Percentiles rank a stretch among this genome's conserved stretches.
These are phyloP conservation scores for Pteronotus mesoamericanus DNA, from an alignment of 2,797 vertebrate genomes.

Conservation along the genomic window DNA sequence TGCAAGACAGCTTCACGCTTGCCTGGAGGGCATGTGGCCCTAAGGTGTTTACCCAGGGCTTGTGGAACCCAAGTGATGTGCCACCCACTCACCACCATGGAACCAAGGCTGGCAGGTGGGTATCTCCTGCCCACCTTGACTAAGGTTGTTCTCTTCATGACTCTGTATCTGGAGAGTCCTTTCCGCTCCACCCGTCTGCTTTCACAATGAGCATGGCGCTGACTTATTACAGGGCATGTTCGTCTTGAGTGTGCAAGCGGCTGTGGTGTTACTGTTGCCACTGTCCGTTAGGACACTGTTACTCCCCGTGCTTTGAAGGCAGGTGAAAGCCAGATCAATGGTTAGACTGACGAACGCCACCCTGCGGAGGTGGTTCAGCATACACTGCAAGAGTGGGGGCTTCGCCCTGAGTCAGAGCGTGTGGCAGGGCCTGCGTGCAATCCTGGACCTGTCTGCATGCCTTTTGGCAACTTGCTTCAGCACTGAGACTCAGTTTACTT, in stretches of 20 bases:
- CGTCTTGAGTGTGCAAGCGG: neutral
- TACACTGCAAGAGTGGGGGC: fast-evolving
- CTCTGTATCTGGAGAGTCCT: neutral
- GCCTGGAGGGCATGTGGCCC: neutral
- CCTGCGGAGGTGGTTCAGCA: neutral
- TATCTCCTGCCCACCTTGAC: neutral
- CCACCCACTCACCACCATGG: neutral
- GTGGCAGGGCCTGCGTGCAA: neutral
- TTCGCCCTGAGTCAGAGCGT: neutral
- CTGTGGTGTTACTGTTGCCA: neutral
- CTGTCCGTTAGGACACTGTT: neutral
- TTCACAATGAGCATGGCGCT: neutral
- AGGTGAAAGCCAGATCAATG: neutral
- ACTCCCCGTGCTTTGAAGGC: neutral
- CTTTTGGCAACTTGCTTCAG: neutral
- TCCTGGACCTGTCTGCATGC: neutral
- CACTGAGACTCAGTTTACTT: neutral
- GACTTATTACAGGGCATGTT: neutral
- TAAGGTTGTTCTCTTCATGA: neutral
- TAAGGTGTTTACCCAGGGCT: neutral
- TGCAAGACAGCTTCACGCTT: neutral
- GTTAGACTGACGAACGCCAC: neutral
- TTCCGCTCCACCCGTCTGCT: neutral
- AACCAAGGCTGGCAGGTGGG: neutral
- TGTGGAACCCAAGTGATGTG: no score